These are phyloP conservation scores for Pygmarrhopalites habei DNA, from an alignment of 1,140 invertebrate genomes.

Conservation along the genomic window DNA sequence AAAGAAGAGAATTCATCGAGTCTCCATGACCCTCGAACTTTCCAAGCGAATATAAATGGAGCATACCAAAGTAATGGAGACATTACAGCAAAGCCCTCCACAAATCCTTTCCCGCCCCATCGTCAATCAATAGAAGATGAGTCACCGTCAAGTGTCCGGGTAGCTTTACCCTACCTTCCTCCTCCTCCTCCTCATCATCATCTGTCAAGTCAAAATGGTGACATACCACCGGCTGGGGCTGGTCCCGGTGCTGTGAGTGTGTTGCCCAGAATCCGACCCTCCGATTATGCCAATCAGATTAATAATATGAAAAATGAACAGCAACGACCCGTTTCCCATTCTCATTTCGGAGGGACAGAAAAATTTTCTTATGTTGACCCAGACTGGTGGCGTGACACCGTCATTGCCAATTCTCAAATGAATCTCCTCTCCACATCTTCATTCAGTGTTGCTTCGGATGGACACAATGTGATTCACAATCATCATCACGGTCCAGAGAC, in stretches of 20 bases:
- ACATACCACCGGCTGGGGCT: too few species aligned
- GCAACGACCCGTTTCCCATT: neutral
- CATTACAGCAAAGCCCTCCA: neutral
- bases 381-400: constrained; percentile 37
- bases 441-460: constrained; percentile 10
- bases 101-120: neutral
- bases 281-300: neutral
- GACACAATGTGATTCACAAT: neutral
- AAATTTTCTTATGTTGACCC: constrained; percentile 34
- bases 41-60: constrained; percentile 11
- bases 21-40: neutral
- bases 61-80: constrained; percentile 12
- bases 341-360: neutral
- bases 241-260: neutral
- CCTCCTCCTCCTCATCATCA: neutral
- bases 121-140: too few species aligned
- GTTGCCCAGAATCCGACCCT: neutral
- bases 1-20: neutral
- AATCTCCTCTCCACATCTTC: constrained; percentile 24
- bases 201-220: neutral
- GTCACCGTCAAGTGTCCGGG: neutral
- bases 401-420: constrained; percentile 31
- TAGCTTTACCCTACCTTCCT: neutral
- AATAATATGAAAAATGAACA: constrained; percentile 12
- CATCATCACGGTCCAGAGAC: neutral